Evolutionary conservation across 2,113 vertebrate species (phyloP).

Genomic region (Zosterops pallidus): DNA sequence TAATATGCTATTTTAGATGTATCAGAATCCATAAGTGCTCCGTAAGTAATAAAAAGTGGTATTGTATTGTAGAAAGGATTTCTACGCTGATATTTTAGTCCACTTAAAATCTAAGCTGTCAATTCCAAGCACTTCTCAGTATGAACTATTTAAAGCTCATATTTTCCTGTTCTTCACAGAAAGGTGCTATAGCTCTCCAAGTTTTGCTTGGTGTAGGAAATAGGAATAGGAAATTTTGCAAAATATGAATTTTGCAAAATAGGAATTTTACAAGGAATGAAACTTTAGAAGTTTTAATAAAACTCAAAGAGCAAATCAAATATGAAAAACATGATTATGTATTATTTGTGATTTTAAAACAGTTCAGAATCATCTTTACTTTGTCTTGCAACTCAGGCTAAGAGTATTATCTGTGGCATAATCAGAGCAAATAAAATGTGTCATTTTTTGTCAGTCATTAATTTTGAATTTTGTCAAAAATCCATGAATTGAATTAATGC

Average conservation of each 20-base stretch:
- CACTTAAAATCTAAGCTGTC: not conserved
- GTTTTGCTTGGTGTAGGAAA: not conserved
- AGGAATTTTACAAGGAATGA: not conserved
- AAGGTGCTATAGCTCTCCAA: not conserved
- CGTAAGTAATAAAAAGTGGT: not conserved
- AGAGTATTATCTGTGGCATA: not conserved
- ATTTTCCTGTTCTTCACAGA: not conserved
- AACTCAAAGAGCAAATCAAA: not conserved
- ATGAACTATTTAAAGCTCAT: not conserved
- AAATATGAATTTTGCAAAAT: not conserved
- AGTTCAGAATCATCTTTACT: not conserved
- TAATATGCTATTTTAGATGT: not conserved
- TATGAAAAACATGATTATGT: not conserved
- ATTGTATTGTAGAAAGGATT: not conserved
- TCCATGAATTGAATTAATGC: not conserved
- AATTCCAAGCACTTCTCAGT: not conserved
- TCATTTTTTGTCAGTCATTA: not conserved
- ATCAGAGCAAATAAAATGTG: not conserved
- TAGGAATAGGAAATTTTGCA: not conserved
- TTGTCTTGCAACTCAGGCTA: not conserved
- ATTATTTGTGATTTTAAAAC: not conserved
- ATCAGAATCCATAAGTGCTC: not conserved
- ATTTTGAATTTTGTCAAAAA: not conserved
- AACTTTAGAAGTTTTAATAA: not conserved
- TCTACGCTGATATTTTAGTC: not conserved